phyloP scores from a whole-genome alignment of 2,113 vertebrate genomes.

The Oryctolagus cuniculus region DNA sequence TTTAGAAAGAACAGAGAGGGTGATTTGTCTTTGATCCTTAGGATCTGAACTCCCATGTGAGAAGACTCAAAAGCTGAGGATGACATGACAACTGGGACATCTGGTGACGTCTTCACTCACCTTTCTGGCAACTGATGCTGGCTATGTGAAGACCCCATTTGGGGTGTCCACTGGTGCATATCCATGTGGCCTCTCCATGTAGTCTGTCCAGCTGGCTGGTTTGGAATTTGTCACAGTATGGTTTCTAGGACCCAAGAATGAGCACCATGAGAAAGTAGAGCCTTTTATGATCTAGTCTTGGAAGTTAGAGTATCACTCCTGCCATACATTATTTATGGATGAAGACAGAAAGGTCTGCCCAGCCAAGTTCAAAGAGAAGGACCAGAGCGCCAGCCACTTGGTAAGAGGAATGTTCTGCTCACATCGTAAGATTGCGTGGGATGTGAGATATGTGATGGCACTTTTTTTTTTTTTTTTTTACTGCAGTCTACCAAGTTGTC shows the following conservation, averaged over 20 bases:
- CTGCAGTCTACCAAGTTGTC: background rate
- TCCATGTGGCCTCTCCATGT: fast-evolving
- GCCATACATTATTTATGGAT: background rate
- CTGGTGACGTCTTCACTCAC: background rate
- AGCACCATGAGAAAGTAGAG: background rate
- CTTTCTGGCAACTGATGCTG: too few relatives aligned
- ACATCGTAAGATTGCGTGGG: background rate
- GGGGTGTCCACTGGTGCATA: fast-evolving
- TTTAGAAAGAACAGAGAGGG: background rate
- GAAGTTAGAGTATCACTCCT: background rate
- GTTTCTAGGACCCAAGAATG: background rate
- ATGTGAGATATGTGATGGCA: background rate
- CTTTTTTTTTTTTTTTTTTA: background rate
- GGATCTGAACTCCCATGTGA: background rate
- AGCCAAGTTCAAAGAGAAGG: background rate
- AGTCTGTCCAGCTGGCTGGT: background rate
- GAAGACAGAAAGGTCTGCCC: background rate
- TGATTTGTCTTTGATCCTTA: background rate
- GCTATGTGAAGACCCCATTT: background rate
- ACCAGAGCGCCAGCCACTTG: fast-evolving
- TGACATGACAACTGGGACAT: background rate
- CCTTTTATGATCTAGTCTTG: fast-evolving
- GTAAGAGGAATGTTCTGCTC: background rate
- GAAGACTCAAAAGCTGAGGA: background rate
- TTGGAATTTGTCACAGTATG: background rate